Percentiles rank a stretch among this genome's conserved stretches.
Conservation (phyloP, 92 coral and sea anemone genomes). For the Palythoa grandis region DNA sequence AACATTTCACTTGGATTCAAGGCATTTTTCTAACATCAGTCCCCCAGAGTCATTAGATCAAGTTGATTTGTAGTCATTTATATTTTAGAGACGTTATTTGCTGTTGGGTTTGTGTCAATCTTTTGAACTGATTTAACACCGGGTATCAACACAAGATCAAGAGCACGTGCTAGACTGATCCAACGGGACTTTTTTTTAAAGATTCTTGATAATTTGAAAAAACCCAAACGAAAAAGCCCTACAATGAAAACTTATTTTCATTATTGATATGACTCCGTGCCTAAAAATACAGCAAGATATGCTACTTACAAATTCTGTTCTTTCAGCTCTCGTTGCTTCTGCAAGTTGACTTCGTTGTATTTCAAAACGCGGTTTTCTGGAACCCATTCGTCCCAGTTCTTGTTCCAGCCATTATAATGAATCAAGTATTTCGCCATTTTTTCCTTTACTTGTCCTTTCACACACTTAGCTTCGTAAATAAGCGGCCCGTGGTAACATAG, state of each 20-base stretch:
- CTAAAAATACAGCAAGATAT: background rate
- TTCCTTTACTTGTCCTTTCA: slow-evolving; percentile 92
- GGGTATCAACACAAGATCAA: background rate
- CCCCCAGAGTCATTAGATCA: background rate
- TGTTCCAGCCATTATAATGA: slow-evolving; percentile 99
- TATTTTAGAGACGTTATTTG: background rate
- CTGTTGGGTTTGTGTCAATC: background rate
- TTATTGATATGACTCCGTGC: background rate
- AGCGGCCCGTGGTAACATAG: slow-evolving; percentile 97
- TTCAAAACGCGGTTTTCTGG: slow-evolving; percentile 96
- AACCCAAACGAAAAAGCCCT: background rate
- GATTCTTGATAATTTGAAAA: background rate
- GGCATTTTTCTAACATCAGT: background rate
- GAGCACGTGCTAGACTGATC: slow-evolving; percentile 9
- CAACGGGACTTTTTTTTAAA: background rate
- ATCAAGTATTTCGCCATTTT: slow-evolving; percentile 94
- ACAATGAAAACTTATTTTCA: background rate
- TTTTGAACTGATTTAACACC: background rate
- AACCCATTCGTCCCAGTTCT: slow-evolving; percentile 99
- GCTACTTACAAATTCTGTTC: slow-evolving; percentile 90
- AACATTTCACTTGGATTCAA: background rate
- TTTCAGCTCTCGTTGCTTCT: slow-evolving; percentile 88
- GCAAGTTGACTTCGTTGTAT: slow-evolving; percentile 92
- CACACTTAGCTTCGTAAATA: slow-evolving; percentile 97
- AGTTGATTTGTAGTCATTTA: background rate